Evolutionary conservation across 2,797 vertebrate genomes (phyloP), one percentile per base, ranked within the genome.

Genomic region (Avahi laniger): DNA sequence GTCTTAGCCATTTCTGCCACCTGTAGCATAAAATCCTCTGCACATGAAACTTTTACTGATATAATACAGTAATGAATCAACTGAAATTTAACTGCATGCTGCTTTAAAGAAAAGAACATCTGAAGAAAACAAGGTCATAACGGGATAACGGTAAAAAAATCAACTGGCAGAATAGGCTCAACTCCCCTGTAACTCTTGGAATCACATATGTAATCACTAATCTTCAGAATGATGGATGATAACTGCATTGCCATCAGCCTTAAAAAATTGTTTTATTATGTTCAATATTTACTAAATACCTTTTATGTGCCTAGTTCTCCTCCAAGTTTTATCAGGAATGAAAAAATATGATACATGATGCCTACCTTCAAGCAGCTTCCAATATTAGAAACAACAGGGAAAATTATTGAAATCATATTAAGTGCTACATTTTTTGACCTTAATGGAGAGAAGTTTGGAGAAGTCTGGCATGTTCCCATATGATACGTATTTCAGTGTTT

Each of bases 11-110:
- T 80, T 89, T 91, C 33, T 93, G 59, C 59, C 54, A 86, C 83
- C 22, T 72, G 80, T 81, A 84, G 93, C 83, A 83, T 72, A 91
- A 94, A 93, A 89, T 83, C 17, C 5, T 70, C 30, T 89, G 52
- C 50, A 78, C 22, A 26, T 80, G 86, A 93, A 86, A 70, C 17
- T 63, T 91, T 83, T 80, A 63, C 63, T 61, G 72, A 80, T 86
- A 46, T 35, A 43, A 80, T 59, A 59, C 15, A 61, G 52, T 65
- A 94, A 69, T 72, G 43, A 82, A 96, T 81, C 83, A 76, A 63
- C 4, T 46, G 65, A 84, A 91, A 93, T 61, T 83, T 94, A 24
- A 38, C 59, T 67, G 52, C 14, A 86, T 10, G 91, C 38, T 93
- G 38, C 24, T 82, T 88, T 63, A 88, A 89, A 92, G 75, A 70